phyloP scores from a whole-genome alignment of 1,140 invertebrate genomes.

The Dendroctonus valens region DNA sequence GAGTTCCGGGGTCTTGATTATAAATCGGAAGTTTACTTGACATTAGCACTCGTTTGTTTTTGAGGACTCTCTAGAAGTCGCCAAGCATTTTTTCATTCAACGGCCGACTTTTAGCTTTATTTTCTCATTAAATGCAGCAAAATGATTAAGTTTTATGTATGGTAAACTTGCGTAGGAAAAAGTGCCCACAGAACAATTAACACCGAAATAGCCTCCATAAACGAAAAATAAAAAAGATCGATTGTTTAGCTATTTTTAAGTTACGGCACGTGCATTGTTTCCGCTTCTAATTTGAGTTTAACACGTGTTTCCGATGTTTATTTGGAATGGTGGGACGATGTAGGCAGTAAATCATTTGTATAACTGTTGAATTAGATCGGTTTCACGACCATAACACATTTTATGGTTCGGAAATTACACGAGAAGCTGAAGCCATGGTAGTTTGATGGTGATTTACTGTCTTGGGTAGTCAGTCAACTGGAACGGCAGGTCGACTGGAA shows the following conservation, averaged over 20 bases:
- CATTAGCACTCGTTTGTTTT: too few relatives aligned
- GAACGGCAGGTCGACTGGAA: neutral
- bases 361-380: constrained; percentile 2
- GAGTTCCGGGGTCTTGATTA: too few relatives aligned
- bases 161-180: neutral
- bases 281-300: constrained; percentile 28
- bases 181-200: constrained; percentile 2
- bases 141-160: too few relatives aligned
- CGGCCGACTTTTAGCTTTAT: too few relatives aligned
- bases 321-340: constrained; percentile 15
- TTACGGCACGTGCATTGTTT: constrained; percentile 28
- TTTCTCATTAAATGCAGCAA: too few relatives aligned
- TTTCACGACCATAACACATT: constrained; percentile 11
- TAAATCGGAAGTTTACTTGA: too few relatives aligned
- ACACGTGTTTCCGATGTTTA: constrained; percentile 31
- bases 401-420: constrained; percentile 4
- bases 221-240: neutral
- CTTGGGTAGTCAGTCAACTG: neutral
- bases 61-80: too few relatives aligned
- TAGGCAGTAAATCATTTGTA: constrained; percentile 19
- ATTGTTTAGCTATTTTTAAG: constrained; percentile 21
- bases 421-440: neutral
- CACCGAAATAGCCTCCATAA: neutral
- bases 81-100: too few relatives aligned
- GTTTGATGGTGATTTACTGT: neutral